phyloP scores from a whole-genome alignment of 2,888 invertebrate species.

The Opisthograptis luteolata region DNA sequence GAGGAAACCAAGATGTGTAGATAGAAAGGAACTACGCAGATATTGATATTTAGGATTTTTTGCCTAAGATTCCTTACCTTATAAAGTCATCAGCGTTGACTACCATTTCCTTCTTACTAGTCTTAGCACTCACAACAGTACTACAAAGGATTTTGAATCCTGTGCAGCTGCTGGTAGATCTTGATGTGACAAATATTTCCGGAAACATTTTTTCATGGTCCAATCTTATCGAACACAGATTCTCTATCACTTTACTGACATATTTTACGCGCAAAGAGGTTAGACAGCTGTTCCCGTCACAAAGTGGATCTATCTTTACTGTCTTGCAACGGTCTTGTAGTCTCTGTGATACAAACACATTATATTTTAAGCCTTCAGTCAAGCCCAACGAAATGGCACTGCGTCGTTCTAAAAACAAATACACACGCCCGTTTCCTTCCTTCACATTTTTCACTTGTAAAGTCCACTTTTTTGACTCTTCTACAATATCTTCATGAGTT shows the following conservation, averaged over 20 bases:
- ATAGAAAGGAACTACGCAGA: no score
- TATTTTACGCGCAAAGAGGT: constrained; percentile 64
- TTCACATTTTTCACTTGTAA: constrained; percentile 68
- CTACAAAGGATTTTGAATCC: constrained; percentile 76
- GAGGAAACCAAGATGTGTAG: no score
- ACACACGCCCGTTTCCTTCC: constrained; percentile 71
- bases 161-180: constrained; percentile 58
- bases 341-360: constrained; percentile 43
- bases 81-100: constrained; percentile 81
- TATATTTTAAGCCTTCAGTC: constrained; percentile 50
- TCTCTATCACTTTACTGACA: constrained; percentile 55
- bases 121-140: constrained; percentile 83
- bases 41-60: no score
- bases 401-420: constrained; percentile 80
- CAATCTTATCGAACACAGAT: constrained; percentile 51
- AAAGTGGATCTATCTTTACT: constrained; percentile 54
- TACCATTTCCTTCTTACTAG: constrained; percentile 78
- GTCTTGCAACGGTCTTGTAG: constrained; percentile 36
- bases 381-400: constrained; percentile 57
- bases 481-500: constrained; percentile 59
- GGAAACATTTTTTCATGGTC: constrained; percentile 9
- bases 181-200: constrained; percentile 61
- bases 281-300: constrained; percentile 51
- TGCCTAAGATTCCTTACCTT: constrained; percentile 66
- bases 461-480: constrained; percentile 75